Evolutionary conservation across 2,888 invertebrate genomes (phyloP).

Genomic region (Adineta ricciae): DNA sequence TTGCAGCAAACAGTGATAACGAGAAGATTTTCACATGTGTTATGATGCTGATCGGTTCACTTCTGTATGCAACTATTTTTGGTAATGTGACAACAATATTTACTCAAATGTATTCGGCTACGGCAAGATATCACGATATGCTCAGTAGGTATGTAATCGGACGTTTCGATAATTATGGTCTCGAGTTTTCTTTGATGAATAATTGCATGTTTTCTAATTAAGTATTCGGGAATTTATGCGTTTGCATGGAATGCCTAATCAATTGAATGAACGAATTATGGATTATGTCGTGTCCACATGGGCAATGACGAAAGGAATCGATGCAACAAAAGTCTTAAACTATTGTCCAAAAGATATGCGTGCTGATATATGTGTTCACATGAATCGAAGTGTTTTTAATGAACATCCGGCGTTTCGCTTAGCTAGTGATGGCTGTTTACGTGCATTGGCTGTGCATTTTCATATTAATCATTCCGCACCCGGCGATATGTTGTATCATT

Average conservation of each 20-base stretch:
- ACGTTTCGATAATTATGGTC: neutral
- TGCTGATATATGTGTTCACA: constrained; percentile 97
- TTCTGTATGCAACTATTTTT: constrained; percentile 96
- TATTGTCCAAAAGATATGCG: constrained; percentile 90
- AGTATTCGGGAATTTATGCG: constrained; percentile 99
- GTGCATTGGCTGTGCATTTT: constrained; percentile 53
- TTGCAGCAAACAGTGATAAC: constrained; percentile 81
- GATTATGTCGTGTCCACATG: constrained; percentile 99
- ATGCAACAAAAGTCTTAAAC: constrained; percentile 82
- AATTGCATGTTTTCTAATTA: neutral
- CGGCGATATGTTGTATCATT: constrained; percentile 87
- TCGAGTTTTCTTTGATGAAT: neutral
- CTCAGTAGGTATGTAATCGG: constrained; percentile 58
- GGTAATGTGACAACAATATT: constrained; percentile 99
- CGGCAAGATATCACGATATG: constrained; percentile 99
- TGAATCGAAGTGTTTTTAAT: constrained; percentile 81
- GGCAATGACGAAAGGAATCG: constrained; percentile 98
- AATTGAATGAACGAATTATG: constrained; percentile 94
- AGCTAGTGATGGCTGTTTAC: constrained; percentile 85
- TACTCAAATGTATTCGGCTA: constrained; percentile 96
- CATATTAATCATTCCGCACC: constrained; percentile 87
- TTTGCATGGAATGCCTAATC: constrained; percentile 96
- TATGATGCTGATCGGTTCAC: constrained; percentile 87
- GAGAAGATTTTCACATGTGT: constrained; percentile 91
- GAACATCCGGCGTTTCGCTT: constrained; percentile 60